Evolutionary conservation across 1,140 invertebrate genomes (phyloP).

Genomic region (Diorhabda sublineata): DNA sequence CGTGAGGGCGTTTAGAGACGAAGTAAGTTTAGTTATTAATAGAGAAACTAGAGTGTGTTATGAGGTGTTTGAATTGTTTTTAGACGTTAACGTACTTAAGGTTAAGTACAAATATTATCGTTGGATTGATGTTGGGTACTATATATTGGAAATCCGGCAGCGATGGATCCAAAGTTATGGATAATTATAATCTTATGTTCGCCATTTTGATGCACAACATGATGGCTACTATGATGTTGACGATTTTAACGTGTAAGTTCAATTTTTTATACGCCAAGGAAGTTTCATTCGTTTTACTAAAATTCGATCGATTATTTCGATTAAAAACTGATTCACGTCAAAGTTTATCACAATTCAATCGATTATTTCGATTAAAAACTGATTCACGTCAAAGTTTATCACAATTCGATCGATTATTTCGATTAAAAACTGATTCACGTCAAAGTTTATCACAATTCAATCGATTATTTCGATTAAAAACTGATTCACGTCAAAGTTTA

Average conservation of each 20-base stretch:
- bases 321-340: no score
- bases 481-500: no score
- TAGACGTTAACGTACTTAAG: slow-evolving; percentile 88
- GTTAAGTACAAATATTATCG: slow-evolving; percentile 65
- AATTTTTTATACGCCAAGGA: no score
- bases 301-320: no score
- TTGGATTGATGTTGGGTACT: slow-evolving; percentile 68
- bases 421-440: no score
- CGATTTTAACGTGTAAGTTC: slow-evolving; percentile 73
- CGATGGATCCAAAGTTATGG: slow-evolving; percentile 67
- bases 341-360: no score
- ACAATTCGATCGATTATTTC: no score
- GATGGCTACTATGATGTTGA: slow-evolving; percentile 83
- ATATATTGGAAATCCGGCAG: slow-evolving; percentile 67
- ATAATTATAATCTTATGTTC: slow-evolving; percentile 80
- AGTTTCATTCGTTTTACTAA: no score
- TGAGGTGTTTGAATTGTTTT: slow-evolving; percentile 36
- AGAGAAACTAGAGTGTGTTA: not conserved
- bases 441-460: no score
- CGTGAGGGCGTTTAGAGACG: slow-evolving; percentile 68
- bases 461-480: no score
- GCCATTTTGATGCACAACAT: slow-evolving; percentile 78
- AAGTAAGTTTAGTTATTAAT: slow-evolving; percentile 49
- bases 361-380: no score
- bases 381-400: no score